Evolutionary conservation across 2,797 vertebrate species (phyloP).

Genomic region (Enteromius viviparus): DNA sequence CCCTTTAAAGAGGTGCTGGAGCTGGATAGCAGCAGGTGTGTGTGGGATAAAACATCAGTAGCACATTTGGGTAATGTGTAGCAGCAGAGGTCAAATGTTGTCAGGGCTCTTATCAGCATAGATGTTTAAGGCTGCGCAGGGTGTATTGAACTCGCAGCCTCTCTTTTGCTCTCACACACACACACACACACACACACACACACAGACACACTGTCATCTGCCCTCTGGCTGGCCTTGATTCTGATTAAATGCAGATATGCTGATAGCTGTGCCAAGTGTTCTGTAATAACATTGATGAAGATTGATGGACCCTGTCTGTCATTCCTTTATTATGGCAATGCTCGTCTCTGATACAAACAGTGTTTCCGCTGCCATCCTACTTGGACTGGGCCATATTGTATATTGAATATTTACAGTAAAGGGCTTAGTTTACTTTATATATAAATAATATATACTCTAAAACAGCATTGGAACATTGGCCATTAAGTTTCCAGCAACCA

Average conservation of each 20-base stretch:
- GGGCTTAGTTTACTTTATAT: background rate
- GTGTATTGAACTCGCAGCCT: background rate
- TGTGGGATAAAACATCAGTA: background rate
- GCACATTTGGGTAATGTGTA: background rate
- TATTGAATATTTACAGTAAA: background rate
- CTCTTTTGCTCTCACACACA: background rate
- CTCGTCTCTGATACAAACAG: constrained; percentile 5
- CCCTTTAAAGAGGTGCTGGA: background rate
- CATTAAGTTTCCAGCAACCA: background rate
- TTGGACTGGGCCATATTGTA: background rate
- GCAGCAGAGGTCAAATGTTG: background rate
- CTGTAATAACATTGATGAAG: constrained; percentile 30
- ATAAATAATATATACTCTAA: no score
- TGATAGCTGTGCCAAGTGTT: constrained; percentile 18
- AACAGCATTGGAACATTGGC: background rate
- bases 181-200: background rate
- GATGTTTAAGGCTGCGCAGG: background rate
- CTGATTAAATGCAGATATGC: constrained; percentile 36
- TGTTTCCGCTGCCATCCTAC: background rate
- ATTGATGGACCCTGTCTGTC: constrained; percentile 32
- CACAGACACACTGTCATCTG: background rate
- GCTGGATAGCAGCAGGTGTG: constrained; percentile 2
- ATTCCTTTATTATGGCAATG: constrained; percentile 10
- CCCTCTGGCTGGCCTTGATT: constrained; percentile 36
- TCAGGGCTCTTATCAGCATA: background rate